phyloP scores from a whole-genome alignment of 2,888 invertebrate genomes.

The Drosophila imparisetae region DNA sequence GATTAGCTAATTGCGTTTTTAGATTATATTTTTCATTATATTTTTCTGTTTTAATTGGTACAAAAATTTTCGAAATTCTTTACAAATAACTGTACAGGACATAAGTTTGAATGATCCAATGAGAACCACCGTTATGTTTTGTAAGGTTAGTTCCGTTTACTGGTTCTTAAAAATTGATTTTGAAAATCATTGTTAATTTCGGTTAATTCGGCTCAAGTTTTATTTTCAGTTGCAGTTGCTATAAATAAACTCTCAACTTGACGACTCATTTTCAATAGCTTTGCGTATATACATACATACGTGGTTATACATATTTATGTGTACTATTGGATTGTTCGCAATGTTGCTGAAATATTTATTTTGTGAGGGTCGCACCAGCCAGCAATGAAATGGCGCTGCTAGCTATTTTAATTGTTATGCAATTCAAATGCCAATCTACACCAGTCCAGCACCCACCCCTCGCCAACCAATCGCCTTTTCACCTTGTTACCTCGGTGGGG shows the following conservation, averaged over 20 bases:
- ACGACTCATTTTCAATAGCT: neutral
- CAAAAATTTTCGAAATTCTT: neutral
- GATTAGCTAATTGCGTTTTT: neutral
- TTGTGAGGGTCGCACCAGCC: constrained; percentile 6
- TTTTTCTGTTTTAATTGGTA: neutral
- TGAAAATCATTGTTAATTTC: no score
- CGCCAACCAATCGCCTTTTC: neutral
- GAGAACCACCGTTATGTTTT: neutral
- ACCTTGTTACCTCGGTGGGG: neutral
- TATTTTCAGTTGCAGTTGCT: neutral
- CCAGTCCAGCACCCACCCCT: no score
- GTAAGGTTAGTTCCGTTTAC: no score
- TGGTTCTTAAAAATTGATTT: no score
- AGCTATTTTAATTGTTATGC: constrained; percentile 75
- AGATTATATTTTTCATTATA: neutral
- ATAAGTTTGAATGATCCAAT: neutral
- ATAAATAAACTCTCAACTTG: neutral
- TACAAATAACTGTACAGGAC: neutral
- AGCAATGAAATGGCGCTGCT: constrained; percentile 39
- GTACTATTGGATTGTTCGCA: constrained; percentile 1
- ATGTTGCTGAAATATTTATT: constrained; percentile 41
- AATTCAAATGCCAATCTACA: constrained; percentile 45
- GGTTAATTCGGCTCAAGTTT: neutral
- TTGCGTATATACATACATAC: neutral
- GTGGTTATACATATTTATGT: constrained; percentile 16